Percentiles rank a stretch among this genome's conserved stretches.
Evolutionary conservation across 2,113 vertebrate genomes (phyloP).

Genomic region (Terrapene triunguis): DNA sequence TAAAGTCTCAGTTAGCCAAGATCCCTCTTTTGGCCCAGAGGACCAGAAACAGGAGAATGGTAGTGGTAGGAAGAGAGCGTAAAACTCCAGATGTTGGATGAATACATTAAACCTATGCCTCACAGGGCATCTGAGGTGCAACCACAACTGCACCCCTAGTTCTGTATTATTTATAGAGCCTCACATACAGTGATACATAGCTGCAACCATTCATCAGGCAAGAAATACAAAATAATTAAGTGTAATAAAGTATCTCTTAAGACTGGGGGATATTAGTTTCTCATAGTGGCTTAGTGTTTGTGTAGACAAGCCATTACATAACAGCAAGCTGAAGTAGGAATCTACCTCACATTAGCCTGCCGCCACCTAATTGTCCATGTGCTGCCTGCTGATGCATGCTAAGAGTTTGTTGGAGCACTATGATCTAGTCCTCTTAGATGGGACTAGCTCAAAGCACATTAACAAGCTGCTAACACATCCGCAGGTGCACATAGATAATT

Average conservation of each 20-base stretch:
- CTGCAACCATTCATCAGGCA: background rate
- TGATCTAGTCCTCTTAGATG: background rate
- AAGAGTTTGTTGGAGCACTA: background rate
- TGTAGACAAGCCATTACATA: background rate
- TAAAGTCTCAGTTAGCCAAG: background rate
- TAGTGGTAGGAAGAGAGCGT: background rate
- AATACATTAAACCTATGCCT: accelerated
- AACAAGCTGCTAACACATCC: background rate
- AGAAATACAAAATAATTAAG: background rate
- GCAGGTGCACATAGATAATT: background rate
- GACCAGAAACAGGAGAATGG: background rate
- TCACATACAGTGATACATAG: background rate
- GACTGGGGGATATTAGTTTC: background rate
- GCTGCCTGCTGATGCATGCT: background rate
- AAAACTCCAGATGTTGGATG: background rate
- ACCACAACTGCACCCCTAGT: background rate
- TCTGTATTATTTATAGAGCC: background rate
- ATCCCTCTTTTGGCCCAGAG: background rate
- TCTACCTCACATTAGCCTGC: background rate
- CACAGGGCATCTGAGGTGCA: background rate
- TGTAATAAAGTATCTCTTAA: background rate
- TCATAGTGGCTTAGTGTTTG: background rate
- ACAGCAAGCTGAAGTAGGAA: background rate
- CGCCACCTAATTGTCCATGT: background rate
- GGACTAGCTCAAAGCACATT: background rate